A percentile compares a stretch with the other conserved stretches of the same genome.
Conservation (phyloP, 1,140 invertebrate genomes). For the Zaprionus vittiger region DNA sequence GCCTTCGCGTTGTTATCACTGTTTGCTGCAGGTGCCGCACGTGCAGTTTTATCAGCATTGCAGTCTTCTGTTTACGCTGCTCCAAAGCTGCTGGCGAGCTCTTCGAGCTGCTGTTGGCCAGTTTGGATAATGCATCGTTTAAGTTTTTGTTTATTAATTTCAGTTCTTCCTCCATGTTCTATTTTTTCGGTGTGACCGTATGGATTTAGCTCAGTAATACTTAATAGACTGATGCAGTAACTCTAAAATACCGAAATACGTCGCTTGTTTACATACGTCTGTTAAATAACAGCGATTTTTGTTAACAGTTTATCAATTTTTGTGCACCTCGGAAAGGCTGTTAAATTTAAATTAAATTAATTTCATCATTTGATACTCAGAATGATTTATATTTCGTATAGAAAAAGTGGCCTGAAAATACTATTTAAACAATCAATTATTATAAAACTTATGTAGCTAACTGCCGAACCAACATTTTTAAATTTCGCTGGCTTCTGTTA, state of each 20-base stretch:
- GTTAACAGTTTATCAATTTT: neutral
- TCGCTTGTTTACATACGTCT: neutral
- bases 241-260: neutral
- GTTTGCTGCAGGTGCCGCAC: slow-evolving; percentile 53
- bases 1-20: slow-evolving; percentile 54
- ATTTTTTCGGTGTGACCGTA: slow-evolving; percentile 1
- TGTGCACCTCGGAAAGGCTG: neutral
- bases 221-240: neutral
- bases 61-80: slow-evolving; percentile 43
- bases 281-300: neutral
- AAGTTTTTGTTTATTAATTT: slow-evolving; percentile 52
- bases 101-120: slow-evolving; percentile 10
- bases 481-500: too few species aligned
- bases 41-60: slow-evolving; percentile 54
- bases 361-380: too few species aligned
- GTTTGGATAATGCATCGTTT: slow-evolving; percentile 36
- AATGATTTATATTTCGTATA: too few species aligned
- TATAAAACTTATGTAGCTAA: too few species aligned
- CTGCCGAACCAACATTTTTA: too few species aligned
- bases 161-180: slow-evolving; percentile 59
- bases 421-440: too few species aligned
- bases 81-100: neutral
- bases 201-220: neutral
- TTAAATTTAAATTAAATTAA: neutral
- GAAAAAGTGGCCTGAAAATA: too few species aligned